Conservation (phyloP, 2,888 invertebrate species). For the Ligdia adustata region DNA sequence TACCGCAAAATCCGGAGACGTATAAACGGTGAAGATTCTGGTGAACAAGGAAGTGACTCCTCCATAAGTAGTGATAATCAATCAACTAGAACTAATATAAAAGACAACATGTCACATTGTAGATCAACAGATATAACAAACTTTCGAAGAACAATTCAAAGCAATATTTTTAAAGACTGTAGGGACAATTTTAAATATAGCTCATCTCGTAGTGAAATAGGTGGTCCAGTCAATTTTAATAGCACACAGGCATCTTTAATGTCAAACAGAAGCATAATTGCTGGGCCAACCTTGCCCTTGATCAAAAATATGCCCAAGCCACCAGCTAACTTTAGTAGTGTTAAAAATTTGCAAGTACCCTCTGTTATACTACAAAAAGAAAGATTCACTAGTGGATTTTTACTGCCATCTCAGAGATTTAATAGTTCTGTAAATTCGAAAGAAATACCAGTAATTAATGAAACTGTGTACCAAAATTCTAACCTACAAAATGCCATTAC, state of each 20-base stretch:
- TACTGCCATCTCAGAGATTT: constrained; percentile 65
- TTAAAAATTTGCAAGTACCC: constrained; percentile 20
- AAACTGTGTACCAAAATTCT: too few relatives aligned
- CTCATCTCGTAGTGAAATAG: constrained; percentile 45
- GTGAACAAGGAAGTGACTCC: constrained; percentile 65
- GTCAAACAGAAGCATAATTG: constrained; percentile 12
- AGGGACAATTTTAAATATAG: constrained; percentile 50
- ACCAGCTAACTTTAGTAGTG: constrained; percentile 30
- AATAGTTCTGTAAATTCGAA: constrained; percentile 47
- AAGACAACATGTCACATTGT: constrained; percentile 45
- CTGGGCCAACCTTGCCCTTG: constrained; percentile 1
- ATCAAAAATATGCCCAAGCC: constrained; percentile 7
- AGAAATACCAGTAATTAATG: constrained; percentile 49
- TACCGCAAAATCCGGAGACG: constrained; percentile 49
- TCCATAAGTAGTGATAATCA: constrained; percentile 67
- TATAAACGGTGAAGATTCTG: constrained; percentile 61
- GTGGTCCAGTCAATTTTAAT: constrained; percentile 21
- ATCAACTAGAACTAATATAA: constrained; percentile 50
- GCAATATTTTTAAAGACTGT: constrained; percentile 48
- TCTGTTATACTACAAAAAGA: constrained; percentile 48
- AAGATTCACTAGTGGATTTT: constrained; percentile 56
- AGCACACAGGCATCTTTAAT: constrained; percentile 12
- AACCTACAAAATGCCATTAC: too few relatives aligned
- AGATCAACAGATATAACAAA: constrained; percentile 45
- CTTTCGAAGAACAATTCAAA: constrained; percentile 43